Conservation (phyloP, 92 coral and sea anemone genomes). For the Paramuricea clavata region DNA sequence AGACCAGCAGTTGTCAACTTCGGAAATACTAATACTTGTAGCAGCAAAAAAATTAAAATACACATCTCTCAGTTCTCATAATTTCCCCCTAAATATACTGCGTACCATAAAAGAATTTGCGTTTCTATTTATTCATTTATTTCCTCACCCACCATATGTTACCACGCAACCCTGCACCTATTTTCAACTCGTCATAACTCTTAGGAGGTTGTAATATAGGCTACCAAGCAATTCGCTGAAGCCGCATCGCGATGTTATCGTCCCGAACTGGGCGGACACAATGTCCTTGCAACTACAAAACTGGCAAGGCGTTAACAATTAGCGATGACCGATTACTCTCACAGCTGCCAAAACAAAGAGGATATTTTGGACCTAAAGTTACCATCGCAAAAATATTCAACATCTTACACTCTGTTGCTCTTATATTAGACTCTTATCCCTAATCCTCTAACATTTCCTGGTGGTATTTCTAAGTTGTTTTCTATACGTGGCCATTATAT, state of each 20-base stretch:
- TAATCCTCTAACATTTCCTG: neutral
- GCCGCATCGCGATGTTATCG: conserved; percentile 79
- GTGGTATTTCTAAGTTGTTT: neutral
- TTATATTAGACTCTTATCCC: neutral
- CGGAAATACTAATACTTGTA: too few relatives aligned
- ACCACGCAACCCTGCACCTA: too few relatives aligned
- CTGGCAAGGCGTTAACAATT: conserved; percentile 78
- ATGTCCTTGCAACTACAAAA: conserved; percentile 24
- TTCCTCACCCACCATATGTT: too few relatives aligned
- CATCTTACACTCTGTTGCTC: neutral
- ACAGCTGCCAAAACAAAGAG: conserved; percentile 51
- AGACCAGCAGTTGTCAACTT: too few relatives aligned
- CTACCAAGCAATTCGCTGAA: conserved; percentile 81
- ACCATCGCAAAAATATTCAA: neutral
- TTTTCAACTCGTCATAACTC: conserved; percentile 97
- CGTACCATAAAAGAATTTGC: too few relatives aligned
- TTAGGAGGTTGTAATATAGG: conserved; percentile 96
- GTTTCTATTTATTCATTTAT: too few relatives aligned
- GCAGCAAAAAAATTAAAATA: too few relatives aligned
- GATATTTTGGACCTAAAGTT: conserved; percentile 27
- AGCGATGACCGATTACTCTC: conserved; percentile 37
- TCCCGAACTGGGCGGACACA: conserved; percentile 69
- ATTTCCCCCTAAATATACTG: too few relatives aligned
- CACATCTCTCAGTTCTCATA: too few relatives aligned
- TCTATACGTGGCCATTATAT: neutral